Percentiles rank a stretch among this genome's conserved stretches.
These are phyloP conservation scores for Drosophila sordidula DNA, from an alignment of 2,888 invertebrate species.

Conservation along the genomic window DNA sequence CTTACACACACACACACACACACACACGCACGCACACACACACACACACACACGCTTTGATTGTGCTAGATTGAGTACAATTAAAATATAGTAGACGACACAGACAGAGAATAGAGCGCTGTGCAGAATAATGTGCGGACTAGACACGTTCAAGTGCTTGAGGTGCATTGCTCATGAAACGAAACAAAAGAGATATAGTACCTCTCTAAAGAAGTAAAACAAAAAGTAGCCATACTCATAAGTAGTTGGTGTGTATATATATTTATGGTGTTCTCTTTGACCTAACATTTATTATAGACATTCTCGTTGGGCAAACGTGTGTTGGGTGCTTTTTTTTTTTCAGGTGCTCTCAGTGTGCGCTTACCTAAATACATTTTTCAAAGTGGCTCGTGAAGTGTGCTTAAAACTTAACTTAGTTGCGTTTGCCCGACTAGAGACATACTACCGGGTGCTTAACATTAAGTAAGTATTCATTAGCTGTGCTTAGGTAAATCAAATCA, in stretches of 20 bases:
- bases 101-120: constrained; percentile 37
- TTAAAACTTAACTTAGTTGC: constrained; percentile 55
- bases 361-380: constrained; percentile 24
- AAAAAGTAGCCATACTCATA: constrained; percentile 7
- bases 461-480: constrained; percentile 65
- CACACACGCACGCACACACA: background rate
- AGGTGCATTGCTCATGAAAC: constrained; percentile 38
- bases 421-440: constrained; percentile 40
- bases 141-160: constrained; percentile 43
- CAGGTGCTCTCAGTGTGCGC: constrained; percentile 21
- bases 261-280: constrained; percentile 3
- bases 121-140: constrained; percentile 41
- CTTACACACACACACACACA: constrained; percentile 1
- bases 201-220: background rate
- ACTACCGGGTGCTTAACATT: constrained; percentile 69
- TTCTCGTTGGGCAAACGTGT: constrained; percentile 18
- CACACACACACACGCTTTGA: constrained; percentile 9
- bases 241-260: background rate
- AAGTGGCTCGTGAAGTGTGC: constrained; percentile 42
- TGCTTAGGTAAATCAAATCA: constrained; percentile 63
- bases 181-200: background rate
- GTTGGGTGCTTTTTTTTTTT: constrained; percentile 36
- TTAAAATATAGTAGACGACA: constrained; percentile 51
- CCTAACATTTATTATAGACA: constrained; percentile 3
- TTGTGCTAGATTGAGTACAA: constrained; percentile 67